These are phyloP conservation scores for Salvelinus alpinus DNA, from an alignment of 2,113 vertebrate genomes.

Conservation along the genomic window DNA sequence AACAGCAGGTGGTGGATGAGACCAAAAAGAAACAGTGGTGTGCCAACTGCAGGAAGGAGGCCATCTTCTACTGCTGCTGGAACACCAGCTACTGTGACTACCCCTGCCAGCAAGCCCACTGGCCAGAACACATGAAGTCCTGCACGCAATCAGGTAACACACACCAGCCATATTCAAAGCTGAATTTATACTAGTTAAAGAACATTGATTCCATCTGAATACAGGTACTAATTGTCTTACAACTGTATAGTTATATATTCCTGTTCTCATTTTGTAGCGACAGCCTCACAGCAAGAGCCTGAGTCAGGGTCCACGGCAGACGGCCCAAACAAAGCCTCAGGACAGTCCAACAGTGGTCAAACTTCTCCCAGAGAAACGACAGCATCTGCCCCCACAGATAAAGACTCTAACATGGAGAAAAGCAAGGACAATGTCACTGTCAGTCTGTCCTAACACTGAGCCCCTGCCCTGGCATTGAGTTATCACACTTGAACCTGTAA, in stretches of 20 bases:
- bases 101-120: constrained; percentile 97
- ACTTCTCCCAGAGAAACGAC: constrained; percentile 75
- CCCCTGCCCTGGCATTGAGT: neutral
- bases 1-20: constrained; percentile 93
- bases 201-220: neutral
- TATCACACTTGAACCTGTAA: constrained; percentile 52
- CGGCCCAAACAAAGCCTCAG: constrained; percentile 79
- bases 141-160: constrained; percentile 95
- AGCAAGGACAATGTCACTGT: constrained; percentile 83
- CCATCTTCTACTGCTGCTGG: constrained; percentile 99
- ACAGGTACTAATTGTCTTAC: neutral
- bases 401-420: constrained; percentile 83
- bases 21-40: constrained; percentile 99
- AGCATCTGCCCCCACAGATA: constrained; percentile 78
- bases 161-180: neutral
- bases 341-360: constrained; percentile 69
- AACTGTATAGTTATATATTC: constrained; percentile 6
- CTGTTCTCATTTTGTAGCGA: constrained; percentile 72
- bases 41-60: constrained; percentile 95
- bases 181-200: neutral
- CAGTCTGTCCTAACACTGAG: constrained; percentile 71
- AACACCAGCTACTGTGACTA: constrained; percentile 99
- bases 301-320: constrained; percentile 84
- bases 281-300: constrained; percentile 90
- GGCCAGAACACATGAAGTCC: constrained; percentile 99